Evolutionary conservation across 2,113 vertebrate species (phyloP), one percentile per base, ranked within the genome.

Genomic region (Paralichthys olivaceus): DNA sequence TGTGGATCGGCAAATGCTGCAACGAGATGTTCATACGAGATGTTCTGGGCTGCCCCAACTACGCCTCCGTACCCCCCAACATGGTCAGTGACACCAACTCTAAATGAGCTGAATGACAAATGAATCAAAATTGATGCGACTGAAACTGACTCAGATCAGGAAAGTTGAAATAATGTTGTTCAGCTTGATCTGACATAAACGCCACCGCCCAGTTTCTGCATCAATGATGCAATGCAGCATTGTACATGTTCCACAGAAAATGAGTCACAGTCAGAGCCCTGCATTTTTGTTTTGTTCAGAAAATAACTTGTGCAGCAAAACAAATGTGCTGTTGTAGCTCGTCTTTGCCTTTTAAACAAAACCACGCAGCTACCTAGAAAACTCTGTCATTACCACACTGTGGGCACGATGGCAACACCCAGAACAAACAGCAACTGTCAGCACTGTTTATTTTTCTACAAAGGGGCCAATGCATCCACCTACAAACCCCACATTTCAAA

Each of bases 1-100:
- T 99, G 87, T 99, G 97, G 97, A 91, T 99, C 84, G 97, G 98
- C 20, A 97, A 95, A 90, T 90, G 89, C 90, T 99, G 97, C 92
- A 93, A 91, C n/a, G 95, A 89, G 74, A 92, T 87, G 86, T 99
- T 98, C 91, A 95, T 99, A 84, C 92, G 95, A 72, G 96, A 99
- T n/a, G 96, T 98, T n/a, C 94, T 99, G 77, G 98, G 98, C 43
- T 96, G 83, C 77, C 93, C 95, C 3, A 94, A 94, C 93, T 96
- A 96, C 86, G 90, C 95, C 1, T 96, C 96, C 13, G 70, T 99
- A 61, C 97, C 98, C 69, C 91, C 95, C 80, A 97, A 93, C 91
- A 95, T 99, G 98, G 98, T 99, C 80, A 94, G 96, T 66, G 40
- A 45, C 5, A 55, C 34, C 11, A 5, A 32, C 79, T 9, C 57